Percentiles rank a stretch among this genome's conserved stretches.
Evolutionary conservation across 2,888 invertebrate species (phyloP).

Genomic region (Cheilosia soror): DNA sequence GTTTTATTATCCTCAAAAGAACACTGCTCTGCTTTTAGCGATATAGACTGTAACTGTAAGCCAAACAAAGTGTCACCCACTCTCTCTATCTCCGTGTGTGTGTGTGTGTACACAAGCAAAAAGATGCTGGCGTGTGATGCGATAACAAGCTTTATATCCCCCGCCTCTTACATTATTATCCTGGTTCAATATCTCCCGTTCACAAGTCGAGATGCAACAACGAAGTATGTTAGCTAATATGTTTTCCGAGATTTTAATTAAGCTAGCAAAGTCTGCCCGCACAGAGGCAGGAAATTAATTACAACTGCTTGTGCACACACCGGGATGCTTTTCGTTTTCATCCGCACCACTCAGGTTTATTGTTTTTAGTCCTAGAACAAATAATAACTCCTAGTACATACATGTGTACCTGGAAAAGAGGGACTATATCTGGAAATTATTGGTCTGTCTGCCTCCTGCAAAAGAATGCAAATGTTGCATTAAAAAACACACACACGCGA

Average conservation of each 20-base stretch:
- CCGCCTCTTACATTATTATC: constrained; percentile 15
- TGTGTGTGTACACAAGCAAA: constrained; percentile 4
- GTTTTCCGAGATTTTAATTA: constrained; percentile 73
- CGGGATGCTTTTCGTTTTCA: constrained; percentile 40
- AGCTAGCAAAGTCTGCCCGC: constrained; percentile 57
- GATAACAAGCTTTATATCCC: constrained; percentile 42
- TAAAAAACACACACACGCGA: constrained; percentile 25
- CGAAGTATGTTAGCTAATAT: constrained; percentile 64
- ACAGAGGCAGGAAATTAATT: constrained; percentile 65
- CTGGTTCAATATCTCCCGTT: constrained; percentile 43
- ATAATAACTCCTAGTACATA: constrained; percentile 20
- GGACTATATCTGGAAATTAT: constrained; percentile 22
- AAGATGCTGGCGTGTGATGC: constrained; percentile 46
- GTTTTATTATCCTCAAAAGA: constrained; percentile 51
- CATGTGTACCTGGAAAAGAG: constrained; percentile 25
- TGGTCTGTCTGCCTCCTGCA: constrained; percentile 28
- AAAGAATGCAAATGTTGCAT: constrained; percentile 54
- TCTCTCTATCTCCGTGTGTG: constrained; percentile 5
- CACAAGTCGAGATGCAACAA: constrained; percentile 49
- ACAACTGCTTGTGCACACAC: constrained; percentile 65
- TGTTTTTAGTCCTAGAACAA: constrained; percentile 49
- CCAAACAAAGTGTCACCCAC: constrained; percentile 57
- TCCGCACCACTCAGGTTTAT: constrained; percentile 49
- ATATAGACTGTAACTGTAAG: constrained; percentile 44
- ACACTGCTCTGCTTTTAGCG: constrained; percentile 23